phyloP scores from a whole-genome alignment of 2,113 vertebrate species.

The Macquaria ambigua region DNA sequence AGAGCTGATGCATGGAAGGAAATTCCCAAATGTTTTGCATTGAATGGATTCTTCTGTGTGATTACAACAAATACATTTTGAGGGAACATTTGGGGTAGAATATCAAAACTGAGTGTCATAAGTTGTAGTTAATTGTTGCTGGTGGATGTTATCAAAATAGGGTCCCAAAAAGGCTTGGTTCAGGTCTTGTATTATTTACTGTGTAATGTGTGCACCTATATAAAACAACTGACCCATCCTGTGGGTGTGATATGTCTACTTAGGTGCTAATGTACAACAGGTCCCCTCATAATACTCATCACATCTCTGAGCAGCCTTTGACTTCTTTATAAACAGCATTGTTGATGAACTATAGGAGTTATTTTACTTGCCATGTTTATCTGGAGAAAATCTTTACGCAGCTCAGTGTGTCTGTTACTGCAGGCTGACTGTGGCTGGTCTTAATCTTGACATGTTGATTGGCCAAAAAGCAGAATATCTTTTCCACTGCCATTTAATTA shows the following conservation, averaged over 20 bases:
- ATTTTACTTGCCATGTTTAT: background rate
- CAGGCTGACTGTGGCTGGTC: conserved; percentile 8
- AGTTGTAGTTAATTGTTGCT: background rate
- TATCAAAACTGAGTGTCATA: background rate
- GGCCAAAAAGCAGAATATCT: conserved; percentile 39
- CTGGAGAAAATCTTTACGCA: conserved; percentile 29
- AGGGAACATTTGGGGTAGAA: background rate
- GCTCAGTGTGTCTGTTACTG: background rate
- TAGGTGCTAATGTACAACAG: too few relatives aligned
- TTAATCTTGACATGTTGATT: conserved; percentile 47
- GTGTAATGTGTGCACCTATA: background rate
- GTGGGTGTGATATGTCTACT: background rate
- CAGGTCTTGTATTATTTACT: background rate
- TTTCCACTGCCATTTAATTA: conserved; percentile 51
- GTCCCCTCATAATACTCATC: background rate
- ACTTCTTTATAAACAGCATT: background rate
- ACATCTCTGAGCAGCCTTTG: too few relatives aligned
- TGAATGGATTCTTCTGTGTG: background rate
- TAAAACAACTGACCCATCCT: background rate
- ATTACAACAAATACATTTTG: background rate
- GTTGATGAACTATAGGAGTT: conserved; percentile 16
- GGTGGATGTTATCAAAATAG: background rate
- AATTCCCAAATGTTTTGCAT: background rate
- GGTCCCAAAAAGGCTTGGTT: background rate
- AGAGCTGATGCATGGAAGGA: background rate